Base-by-base conservation (phyloP, 2,888 invertebrate species). In the Rugalucina vietnamica region DNA sequence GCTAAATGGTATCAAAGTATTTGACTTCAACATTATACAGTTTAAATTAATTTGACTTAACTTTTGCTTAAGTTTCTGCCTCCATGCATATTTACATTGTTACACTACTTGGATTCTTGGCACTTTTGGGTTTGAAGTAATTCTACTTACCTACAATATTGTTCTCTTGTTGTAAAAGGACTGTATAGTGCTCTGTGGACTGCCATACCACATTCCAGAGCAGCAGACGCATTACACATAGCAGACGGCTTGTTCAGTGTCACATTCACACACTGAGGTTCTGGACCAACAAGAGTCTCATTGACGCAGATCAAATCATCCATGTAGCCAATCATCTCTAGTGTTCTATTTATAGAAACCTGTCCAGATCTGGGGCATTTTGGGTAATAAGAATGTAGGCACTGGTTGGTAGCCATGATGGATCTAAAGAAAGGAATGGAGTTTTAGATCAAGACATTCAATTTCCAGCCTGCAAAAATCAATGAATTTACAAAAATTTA, bases 71-170 rank as follows among this genome's bases (percentile, higher is more conserved):
- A n/a, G n/a, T n/a, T n/a, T n/a, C n/a, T n/a, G n/a, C n/a, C n/a
- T n/a, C n/a, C n/a, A n/a, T n/a, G n/a, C n/a, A n/a, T n/a, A n/a
- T n/a, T n/a, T n/a, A n/a, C n/a, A n/a, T n/a, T n/a, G n/a, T n/a
- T n/a, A n/a, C n/a, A n/a, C n/a, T n/a, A n/a, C n/a, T n/a, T n/a
- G n/a, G n/a, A n/a, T n/a, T n/a, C n/a, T n/a, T n/a, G n/a, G n/a
- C n/a, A n/a, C n/a, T n/a, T n/a, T n/a, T n/a, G n/a, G n/a, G n/a
- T n/a, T n/a, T 2, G 70, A 39, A 18, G n/a, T n/a, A 49, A 18
- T 18, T 49, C n/a, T n/a, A 76, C 80, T 37, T 71, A 85, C 85
- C 82, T 78, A 69, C 85, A 82, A 37, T 80, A 77, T 21, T 85
- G 80, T 24, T 54, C 65, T 27, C 49, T 43, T 27, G 70, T 74